phyloP scores from a whole-genome alignment of 1,140 invertebrate species.

The Drosophila equinoxialis region DNA sequence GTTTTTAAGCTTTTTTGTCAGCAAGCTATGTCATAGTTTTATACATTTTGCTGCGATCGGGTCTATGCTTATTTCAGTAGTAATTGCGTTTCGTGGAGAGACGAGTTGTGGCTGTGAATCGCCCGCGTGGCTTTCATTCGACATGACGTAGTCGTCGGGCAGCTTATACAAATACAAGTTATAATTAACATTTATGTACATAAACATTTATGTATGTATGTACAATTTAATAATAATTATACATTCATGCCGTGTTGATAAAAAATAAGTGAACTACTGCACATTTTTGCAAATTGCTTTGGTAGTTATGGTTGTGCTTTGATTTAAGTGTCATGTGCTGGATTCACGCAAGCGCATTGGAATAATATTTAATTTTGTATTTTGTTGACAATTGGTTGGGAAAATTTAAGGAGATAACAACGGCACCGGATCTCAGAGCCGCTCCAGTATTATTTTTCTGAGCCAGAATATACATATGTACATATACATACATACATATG shows the following conservation, averaged over 20 bases:
- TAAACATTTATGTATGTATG: too few relatives aligned
- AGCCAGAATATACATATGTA: background rate
- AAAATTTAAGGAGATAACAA: background rate
- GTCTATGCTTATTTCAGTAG: conserved; percentile 17
- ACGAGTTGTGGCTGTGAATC: conserved; percentile 7
- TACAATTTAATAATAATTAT: too few relatives aligned
- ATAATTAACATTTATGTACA: conserved; percentile 5
- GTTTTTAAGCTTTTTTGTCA: conserved; percentile 1
- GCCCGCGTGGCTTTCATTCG: conserved; percentile 4
- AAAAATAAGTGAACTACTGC: background rate
- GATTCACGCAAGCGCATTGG: conserved; percentile 2
- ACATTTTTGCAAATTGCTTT: background rate
- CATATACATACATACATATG: too few relatives aligned
- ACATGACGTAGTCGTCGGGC: conserved; percentile 15
- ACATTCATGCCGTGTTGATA: background rate
- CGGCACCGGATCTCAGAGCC: background rate
- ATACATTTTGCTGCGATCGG: conserved; percentile 1
- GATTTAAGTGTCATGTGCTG: background rate
- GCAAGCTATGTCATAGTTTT: background rate
- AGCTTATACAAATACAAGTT: conserved; percentile 10
- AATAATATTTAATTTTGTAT: background rate
- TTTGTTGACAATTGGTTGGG: background rate
- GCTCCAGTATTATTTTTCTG: background rate
- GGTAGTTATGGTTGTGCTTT: background rate
- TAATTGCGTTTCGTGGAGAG: conserved; percentile 21